These are phyloP conservation scores for Crypturellus tataupa DNA, from an alignment of 2,797 vertebrate species.

Conservation along the genomic window DNA sequence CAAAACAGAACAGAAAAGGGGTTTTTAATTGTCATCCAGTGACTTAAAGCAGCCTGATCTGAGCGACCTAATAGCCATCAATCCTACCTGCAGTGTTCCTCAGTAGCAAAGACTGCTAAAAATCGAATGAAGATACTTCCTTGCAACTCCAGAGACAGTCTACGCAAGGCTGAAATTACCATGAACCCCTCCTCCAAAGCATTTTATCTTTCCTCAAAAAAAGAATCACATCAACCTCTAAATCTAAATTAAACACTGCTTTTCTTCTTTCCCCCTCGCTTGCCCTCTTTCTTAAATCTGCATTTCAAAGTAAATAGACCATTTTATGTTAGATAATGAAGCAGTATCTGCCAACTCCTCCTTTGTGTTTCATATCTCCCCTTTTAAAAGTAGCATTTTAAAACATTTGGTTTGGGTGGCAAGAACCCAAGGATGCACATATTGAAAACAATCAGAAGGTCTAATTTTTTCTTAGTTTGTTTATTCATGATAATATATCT, in stretches of 20 bases:
- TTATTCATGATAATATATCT: neutral
- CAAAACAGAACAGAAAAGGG: neutral
- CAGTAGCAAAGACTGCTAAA: neutral
- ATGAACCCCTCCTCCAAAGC: neutral
- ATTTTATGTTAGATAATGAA: slow-evolving; percentile 21
- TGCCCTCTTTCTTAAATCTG: slow-evolving; percentile 49
- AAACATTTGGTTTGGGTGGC: neutral
- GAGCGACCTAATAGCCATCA: neutral
- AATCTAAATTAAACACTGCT: neutral
- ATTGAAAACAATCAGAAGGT: neutral
- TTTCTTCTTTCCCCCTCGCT: neutral
- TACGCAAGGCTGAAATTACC: neutral
- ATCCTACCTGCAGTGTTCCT: neutral
- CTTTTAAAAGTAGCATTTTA: neutral
- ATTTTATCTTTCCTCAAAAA: neutral
- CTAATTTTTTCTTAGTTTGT: neutral
- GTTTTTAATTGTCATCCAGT: neutral
- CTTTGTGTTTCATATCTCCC: neutral
- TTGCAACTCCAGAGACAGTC: neutral
- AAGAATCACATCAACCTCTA: neutral
- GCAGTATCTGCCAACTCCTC: slow-evolving; percentile 11
- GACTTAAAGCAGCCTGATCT: neutral
- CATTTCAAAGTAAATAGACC: slow-evolving; percentile 56
- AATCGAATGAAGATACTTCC: neutral
- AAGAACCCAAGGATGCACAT: neutral